Conservation (phyloP, 1,140 invertebrate genomes). For the Globodera rostochiensis region DNA sequence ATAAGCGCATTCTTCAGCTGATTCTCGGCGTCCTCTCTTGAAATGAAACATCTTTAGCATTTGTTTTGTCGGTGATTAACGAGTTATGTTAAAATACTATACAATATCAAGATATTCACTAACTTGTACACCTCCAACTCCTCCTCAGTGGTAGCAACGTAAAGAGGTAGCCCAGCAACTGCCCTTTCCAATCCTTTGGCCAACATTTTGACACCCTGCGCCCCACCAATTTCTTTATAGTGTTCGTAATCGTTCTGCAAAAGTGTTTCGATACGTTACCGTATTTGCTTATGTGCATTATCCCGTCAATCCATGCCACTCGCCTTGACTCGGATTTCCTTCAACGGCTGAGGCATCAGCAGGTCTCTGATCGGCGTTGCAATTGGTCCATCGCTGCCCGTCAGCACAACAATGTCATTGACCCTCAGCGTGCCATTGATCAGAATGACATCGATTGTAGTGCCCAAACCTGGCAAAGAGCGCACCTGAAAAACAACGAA, state of each 20-base stretch:
- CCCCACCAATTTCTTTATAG: constrained; percentile 89
- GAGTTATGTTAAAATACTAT: background rate
- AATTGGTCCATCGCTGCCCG: constrained; percentile 96
- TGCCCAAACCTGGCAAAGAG: constrained; percentile 92
- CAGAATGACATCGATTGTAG: constrained; percentile 96
- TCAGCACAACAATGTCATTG: constrained; percentile 89
- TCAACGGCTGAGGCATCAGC: constrained; percentile 94
- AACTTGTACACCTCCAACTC: constrained; percentile 83
- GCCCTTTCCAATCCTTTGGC: constrained; percentile 97
- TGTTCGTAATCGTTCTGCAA: constrained; percentile 89
- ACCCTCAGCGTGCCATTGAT: constrained; percentile 88
- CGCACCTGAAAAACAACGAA: constrained; percentile 74
- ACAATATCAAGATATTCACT: constrained; percentile 25
- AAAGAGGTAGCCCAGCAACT: constrained; percentile 78
- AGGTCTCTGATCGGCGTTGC: constrained; percentile 94
- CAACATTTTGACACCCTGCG: constrained; percentile 93
- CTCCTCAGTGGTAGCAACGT: constrained; percentile 85
- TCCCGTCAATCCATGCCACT: constrained; percentile 26
- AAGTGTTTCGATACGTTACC: background rate
- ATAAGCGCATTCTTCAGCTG: constrained; percentile 82
- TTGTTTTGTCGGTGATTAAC: background rate
- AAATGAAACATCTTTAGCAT: constrained; percentile 17
- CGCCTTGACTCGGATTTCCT: constrained; percentile 94
- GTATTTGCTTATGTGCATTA: background rate
- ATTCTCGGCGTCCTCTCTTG: constrained; percentile 59